Evolutionary conservation across 1,140 invertebrate species (phyloP).

Genomic region (Aplysia californica): DNA sequence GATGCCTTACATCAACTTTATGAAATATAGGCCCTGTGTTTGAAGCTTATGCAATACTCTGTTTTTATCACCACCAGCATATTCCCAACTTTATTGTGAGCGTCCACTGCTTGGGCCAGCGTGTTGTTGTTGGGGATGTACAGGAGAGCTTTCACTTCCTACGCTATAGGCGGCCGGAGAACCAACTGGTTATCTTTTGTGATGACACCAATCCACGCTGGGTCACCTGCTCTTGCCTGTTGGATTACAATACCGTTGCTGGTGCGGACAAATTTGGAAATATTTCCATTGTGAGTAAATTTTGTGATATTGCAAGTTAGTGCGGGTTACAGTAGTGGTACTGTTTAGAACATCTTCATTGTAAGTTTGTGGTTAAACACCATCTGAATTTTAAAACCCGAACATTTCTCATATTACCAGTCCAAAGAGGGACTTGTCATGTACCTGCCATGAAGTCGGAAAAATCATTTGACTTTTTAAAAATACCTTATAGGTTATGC

Average conservation of each 20-base stretch:
- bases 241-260: conserved; percentile 97
- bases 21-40: no score
- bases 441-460: no score
- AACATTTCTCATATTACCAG: no score
- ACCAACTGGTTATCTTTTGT: conserved; percentile 97
- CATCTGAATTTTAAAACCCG: no score
- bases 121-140: conserved; percentile 95
- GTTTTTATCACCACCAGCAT: conserved; percentile 81
- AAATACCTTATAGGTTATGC: no score
- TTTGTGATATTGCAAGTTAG: no score
- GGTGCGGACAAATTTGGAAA: conserved; percentile 99
- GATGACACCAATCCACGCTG: conserved; percentile 98
- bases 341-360: no score
- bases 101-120: conserved; percentile 92
- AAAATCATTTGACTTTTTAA: no score
- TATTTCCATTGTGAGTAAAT: conserved; percentile 86
- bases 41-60: conserved; percentile 16
- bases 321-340: no score
- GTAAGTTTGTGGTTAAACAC: no score
- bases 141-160: conserved; percentile 98
- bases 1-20: no score
- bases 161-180: conserved; percentile 94
- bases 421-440: no score
- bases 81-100: conserved; percentile 95
- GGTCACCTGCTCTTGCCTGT: conserved; percentile 90